These are phyloP conservation scores for Wiebesia pumilae DNA, from an alignment of 1,140 invertebrate species.

Conservation along the genomic window DNA sequence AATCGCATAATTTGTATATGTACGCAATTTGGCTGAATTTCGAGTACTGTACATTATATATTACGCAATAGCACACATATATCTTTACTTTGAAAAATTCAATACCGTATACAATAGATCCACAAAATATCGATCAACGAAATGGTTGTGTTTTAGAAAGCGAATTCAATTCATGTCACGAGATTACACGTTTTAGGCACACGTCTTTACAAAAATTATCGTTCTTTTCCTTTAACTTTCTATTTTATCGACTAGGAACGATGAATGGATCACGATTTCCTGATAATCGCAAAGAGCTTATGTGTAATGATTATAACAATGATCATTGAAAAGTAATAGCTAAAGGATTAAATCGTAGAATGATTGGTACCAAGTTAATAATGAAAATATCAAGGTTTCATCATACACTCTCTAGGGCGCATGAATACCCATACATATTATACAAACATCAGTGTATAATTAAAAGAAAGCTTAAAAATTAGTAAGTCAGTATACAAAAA, in stretches of 20 bases:
- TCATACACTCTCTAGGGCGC: not conserved
- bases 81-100: constrained; percentile 1
- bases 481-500: constrained; percentile 2
- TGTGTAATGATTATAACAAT: not conserved
- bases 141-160: constrained; percentile 28
- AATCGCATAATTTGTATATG: not conserved
- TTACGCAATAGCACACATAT: constrained; percentile 15
- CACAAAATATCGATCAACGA: not conserved
- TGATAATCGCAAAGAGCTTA: not conserved
- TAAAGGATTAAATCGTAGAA: not conserved
- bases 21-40: constrained; percentile 49
- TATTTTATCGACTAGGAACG: constrained; percentile 24
- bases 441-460: not conserved
- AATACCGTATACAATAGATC: constrained; percentile 12
- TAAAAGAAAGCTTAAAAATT: constrained; percentile 3
- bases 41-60: constrained; percentile 48
- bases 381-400: constrained; percentile 29
- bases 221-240: constrained; percentile 1
- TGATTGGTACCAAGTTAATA: constrained; percentile 21
- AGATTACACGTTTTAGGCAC: constrained; percentile 43
- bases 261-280: not conserved
- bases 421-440: not conserved
- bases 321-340: not conserved
- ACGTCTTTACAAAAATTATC: constrained; percentile 45
- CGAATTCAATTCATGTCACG: constrained; percentile 41